Conservation (phyloP, 2,797 vertebrate genomes). For the Crocodylus rhombifer region DNA sequence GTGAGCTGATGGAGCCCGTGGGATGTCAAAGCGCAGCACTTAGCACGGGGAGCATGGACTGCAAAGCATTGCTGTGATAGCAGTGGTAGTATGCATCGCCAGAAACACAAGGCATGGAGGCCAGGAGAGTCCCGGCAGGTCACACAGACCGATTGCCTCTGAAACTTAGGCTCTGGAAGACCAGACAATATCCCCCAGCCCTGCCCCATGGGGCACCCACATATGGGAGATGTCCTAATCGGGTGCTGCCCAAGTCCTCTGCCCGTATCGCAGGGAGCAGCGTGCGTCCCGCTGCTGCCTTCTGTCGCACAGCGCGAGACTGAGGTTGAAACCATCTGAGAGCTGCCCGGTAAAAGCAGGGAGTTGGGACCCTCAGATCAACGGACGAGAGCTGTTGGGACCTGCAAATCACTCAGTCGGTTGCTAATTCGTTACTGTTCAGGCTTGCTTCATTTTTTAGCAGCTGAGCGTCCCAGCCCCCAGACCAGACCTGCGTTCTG, state of each 20-base stretch:
- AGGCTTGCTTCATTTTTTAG: not conserved
- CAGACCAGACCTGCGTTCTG: not conserved
- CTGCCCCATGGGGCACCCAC: not conserved
- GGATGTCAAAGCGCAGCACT: not conserved
- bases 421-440: not conserved
- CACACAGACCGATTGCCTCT: too few relatives aligned
- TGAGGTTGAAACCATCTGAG: not conserved
- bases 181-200: not conserved
- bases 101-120: not conserved
- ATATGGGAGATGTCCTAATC: not conserved
- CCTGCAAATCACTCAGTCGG: too few relatives aligned
- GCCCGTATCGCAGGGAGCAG: not conserved
- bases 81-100: not conserved
- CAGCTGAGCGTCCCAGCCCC: not conserved
- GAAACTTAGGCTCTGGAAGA: not conserved
- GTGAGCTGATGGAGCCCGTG: not conserved
- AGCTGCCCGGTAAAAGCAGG: not conserved
- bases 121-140: too few relatives aligned
- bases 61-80: not conserved
- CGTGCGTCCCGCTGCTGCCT: not conserved
- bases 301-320: not conserved
- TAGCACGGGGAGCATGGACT: not conserved
- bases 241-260: not conserved
- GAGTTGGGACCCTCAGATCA: not conserved
- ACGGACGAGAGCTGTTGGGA: not conserved